Percentiles rank a stretch among this genome's conserved stretches.
phyloP scores from a whole-genome alignment of 2,113 vertebrate species.

The Serilophus lunatus region DNA sequence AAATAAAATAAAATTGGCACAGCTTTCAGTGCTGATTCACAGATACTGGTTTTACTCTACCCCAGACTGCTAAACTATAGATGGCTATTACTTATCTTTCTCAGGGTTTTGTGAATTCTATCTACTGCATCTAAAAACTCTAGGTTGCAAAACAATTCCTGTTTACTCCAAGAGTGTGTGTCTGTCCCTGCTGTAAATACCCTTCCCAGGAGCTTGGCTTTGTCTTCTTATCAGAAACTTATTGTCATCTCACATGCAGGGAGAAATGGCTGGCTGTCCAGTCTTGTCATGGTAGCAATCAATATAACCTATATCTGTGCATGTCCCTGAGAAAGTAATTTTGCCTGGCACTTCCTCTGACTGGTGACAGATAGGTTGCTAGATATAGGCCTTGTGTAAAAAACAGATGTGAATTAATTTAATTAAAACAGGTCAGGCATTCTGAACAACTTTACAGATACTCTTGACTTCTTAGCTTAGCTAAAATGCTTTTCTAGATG shows the following conservation, averaged over 20 bases:
- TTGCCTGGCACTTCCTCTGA: background rate
- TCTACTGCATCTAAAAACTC: background rate
- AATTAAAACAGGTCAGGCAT: background rate
- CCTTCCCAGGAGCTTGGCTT: background rate
- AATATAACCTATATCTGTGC: background rate
- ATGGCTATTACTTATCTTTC: background rate
- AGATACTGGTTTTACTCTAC: background rate
- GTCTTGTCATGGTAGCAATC: background rate
- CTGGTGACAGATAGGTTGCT: background rate
- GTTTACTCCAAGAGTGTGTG: fast-evolving
- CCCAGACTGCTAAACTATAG: background rate
- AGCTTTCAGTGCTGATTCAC: background rate
- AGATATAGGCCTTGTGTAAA: background rate
- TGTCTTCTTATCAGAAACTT: background rate
- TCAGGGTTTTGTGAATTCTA: background rate
- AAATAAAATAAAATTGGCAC: background rate
- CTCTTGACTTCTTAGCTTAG: background rate
- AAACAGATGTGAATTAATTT: background rate
- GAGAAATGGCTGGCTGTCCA: background rate
- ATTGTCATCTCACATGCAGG: fast-evolving
- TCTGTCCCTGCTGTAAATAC: background rate
- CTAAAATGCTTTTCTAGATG: background rate
- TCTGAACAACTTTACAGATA: background rate
- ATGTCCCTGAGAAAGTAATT: background rate
- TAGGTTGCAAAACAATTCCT: background rate